Evolutionary conservation across 92 coral and sea anemone species (phyloP), one percentile per base, ranked within the genome.

Genomic region (Chrysogorgia sp.): DNA sequence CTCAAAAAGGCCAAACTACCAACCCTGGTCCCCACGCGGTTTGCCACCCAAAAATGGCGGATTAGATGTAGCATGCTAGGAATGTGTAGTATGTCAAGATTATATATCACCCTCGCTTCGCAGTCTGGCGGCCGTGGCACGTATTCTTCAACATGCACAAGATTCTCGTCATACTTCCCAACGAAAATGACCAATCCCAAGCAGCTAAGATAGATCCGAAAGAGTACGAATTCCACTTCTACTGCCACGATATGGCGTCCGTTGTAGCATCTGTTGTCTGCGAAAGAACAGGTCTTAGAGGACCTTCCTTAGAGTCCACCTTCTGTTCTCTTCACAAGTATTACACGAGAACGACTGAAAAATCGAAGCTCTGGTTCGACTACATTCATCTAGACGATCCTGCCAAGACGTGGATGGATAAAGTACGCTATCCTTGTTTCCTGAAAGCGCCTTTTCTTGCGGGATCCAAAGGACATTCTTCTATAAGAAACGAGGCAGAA

Each of bases 191-290:
- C 32, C 76, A 10, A 21, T 17, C 76, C 4, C 53, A 66, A 37
- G 52, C 74, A 35, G 53, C 52, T 34, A 40, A 34, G 7, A 22
- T 66, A 4, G 74, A 66, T 28, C 4, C 52, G n/a, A 66, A 34
- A 9, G 74, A 66, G 31, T 34, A 66, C 74, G 74, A 35, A 10
- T 3, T 66, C n/a, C 74, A 66, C 31, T 37, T 66, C 37, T 66
- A 1, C 25, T 17, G 74, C 33, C 74, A 66, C 25, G 74, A 66
- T 66, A 66, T 66, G 74, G 52, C 74, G 50, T 66, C 74, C 26
- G 74, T 66, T 40, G 74, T 66, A 22, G 74, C 74, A 37, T 66
- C 74, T 1, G 74, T 66, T 34, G 55, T 66, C 29, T 66, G 74
- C 40, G 74, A 66, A 66, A 34, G 40, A 25, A 66, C 74, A 10